phyloP scores from a whole-genome alignment of 2,888 invertebrate genomes.

The Caenorhabditis sp. region DNA sequence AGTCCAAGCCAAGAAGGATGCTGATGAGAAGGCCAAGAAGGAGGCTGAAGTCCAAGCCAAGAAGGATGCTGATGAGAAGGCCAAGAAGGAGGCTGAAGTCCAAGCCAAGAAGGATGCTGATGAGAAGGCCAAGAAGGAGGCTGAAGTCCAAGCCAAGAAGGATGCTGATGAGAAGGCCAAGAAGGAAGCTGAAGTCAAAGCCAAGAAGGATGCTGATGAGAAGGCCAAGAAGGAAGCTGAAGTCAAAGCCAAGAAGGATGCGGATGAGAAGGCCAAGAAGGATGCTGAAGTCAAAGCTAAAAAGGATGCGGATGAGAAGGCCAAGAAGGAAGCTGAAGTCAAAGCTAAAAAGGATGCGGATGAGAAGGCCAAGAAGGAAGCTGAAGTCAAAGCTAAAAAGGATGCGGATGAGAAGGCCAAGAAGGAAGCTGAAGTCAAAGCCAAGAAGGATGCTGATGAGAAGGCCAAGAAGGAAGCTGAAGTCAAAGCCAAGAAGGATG shows the following conservation, averaged over 20 bases:
- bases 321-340: constrained; percentile 4
- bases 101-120: constrained; percentile 23
- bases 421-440: constrained; percentile 2
- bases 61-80: constrained; percentile 1
- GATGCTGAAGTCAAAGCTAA: constrained; percentile 5
- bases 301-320: constrained; percentile 8
- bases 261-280: constrained; percentile 12
- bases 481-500: not conserved
- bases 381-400: not conserved
- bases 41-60: constrained; percentile 16
- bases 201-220: constrained; percentile 7
- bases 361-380: not conserved
- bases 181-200: constrained; percentile 6
- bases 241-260: constrained; percentile 15
- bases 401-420: not conserved
- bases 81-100: constrained; percentile 8
- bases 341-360: not conserved
- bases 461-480: constrained; percentile 1
- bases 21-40: constrained; percentile 34
- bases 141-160: constrained; percentile 25
- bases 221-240: constrained; percentile 10
- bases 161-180: constrained; percentile 19
- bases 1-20: constrained; percentile 22
- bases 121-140: constrained; percentile 17
- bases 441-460: not conserved